Evolutionary conservation across 2,113 vertebrate genomes (phyloP), one percentile per base, ranked within the genome.

Genomic region (Chitala chitala): DNA sequence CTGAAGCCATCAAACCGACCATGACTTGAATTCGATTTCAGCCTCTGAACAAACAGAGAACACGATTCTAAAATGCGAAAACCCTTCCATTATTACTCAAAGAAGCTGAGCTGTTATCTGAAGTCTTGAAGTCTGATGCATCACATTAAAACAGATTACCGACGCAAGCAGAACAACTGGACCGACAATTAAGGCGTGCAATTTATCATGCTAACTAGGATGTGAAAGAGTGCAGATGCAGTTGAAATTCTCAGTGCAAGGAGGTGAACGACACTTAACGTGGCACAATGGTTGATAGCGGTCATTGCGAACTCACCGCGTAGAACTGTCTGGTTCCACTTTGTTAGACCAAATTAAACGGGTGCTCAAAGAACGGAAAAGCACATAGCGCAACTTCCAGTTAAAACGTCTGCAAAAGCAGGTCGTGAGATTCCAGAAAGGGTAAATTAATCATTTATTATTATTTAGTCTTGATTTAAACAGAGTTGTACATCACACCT

Each of bases 231-330:
- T 54, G 38, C 9, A 8, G 17, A 20, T 54, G 29, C 5, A 55
- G 15, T 22, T 29, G 15, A 29, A 22, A 8, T 38, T 22, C 9
- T 71, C 9, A 22, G 36, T 42, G 42, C 29, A 51, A 24, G 31
- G 42, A 50, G 33, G 38, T 46, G 71, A 56, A 50, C 2, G 44
- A 38, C 42, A 38, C 55, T 8, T 46, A 48, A 46, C 3, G 20
- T 42, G 7, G 29, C 24, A 55, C 55, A 12, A 51, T 51, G 31
- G 26, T 9, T 53, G 68, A 50, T 42, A 38, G 50, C 38, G 71
- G 42, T 68, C n/a, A 24, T 66, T 36, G 40, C 33, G 13, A 54
- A 90, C 90, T 90, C 87, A 90, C 88, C 89, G 81, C 78, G 81
- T 71, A 75, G 69, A 86, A 84, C 61, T 55, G 78, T 78, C 82